Conservation (phyloP, 2,113 vertebrate species). For the Donacobius atricapilla region DNA sequence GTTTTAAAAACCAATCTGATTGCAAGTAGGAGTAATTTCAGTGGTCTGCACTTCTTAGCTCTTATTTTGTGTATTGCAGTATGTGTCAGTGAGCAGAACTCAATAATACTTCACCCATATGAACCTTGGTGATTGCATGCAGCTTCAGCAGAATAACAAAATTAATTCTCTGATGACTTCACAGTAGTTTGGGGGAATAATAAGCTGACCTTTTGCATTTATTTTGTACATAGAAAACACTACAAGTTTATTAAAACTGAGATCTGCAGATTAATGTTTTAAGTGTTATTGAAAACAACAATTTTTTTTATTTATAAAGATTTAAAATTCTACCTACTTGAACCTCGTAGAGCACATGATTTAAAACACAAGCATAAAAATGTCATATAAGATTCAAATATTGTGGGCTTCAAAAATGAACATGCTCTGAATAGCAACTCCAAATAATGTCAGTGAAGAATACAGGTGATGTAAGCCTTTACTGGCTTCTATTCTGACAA, state of each 20-base stretch:
- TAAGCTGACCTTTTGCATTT: constrained; percentile 3
- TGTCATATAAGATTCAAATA: background rate
- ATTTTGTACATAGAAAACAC: background rate
- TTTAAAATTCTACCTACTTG: background rate
- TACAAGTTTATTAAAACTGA: background rate
- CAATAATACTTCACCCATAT: constrained; percentile 28
- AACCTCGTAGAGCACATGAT: background rate
- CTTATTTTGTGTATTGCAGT: background rate
- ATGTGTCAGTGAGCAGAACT: constrained; percentile 30
- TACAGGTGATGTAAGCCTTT: background rate
- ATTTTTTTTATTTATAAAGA: background rate
- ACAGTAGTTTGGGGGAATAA: constrained; percentile 8
- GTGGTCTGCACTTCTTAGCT: background rate
- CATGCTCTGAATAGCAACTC: background rate
- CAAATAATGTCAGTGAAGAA: background rate
- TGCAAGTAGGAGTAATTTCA: background rate
- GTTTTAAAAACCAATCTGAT: background rate
- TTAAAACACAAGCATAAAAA: background rate
- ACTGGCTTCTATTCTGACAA: background rate
- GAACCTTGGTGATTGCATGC: constrained; percentile 15
- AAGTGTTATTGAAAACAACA: background rate
- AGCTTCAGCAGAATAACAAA: constrained; percentile 43
- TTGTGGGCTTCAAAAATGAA: background rate
- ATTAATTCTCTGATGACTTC: constrained; percentile 31
- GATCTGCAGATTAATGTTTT: background rate